A percentile compares a stretch with the other conserved stretches of the same genome.
These are phyloP conservation scores for Calidris pugnax DNA, from an alignment of 2,113 vertebrate genomes.

Conservation along the genomic window DNA sequence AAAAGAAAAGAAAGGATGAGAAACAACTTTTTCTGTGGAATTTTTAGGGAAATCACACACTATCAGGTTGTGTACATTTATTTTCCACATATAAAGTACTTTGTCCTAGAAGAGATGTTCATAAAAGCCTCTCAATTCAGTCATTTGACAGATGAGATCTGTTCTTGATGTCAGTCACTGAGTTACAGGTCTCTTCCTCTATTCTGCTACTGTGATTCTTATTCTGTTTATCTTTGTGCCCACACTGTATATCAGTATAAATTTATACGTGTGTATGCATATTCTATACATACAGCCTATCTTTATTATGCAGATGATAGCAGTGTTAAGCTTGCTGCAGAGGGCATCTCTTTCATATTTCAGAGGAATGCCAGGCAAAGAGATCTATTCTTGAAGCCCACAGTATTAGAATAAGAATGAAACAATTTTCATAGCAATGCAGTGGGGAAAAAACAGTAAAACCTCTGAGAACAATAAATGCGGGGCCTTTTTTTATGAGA, in stretches of 20 bases:
- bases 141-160: conserved; percentile 54
- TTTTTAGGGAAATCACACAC: background rate
- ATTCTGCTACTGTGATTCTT: background rate
- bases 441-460: background rate
- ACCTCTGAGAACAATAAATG: background rate
- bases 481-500: background rate
- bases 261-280: conserved; percentile 38
- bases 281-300: conserved; percentile 25
- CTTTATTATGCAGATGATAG: conserved; percentile 67
- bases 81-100: background rate
- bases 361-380: background rate
- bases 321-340: conserved; percentile 10
- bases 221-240: conserved; percentile 48
- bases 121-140: conserved; percentile 19
- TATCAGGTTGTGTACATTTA: background rate
- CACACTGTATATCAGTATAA: conserved; percentile 4
- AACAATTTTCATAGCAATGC: background rate
- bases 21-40: background rate
- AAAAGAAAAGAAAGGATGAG: background rate
- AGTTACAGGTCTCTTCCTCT: background rate
- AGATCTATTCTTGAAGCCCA: conserved; percentile 25
- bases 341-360: conserved; percentile 36
- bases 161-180: conserved; percentile 33
- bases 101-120: background rate
- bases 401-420: conserved; percentile 35